phyloP scores from a whole-genome alignment of 2,797 vertebrate species.

The Cossypha niveicapilla region DNA sequence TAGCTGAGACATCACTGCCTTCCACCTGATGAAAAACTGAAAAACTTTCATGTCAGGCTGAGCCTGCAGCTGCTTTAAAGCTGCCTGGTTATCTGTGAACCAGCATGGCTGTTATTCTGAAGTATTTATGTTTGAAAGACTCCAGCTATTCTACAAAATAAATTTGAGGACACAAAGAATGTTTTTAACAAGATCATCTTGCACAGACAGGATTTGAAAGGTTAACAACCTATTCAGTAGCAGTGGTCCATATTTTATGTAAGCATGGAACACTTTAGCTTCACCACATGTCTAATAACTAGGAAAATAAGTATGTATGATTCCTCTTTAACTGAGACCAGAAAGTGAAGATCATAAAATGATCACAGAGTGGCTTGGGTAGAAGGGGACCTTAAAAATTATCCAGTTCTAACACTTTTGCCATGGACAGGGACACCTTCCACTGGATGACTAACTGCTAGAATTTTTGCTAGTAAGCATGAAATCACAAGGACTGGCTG shows the following conservation, averaged over 20 bases:
- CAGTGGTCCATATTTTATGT: neutral
- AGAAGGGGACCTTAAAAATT: neutral
- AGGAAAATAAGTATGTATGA: neutral
- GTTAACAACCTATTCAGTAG: neutral
- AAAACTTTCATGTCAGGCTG: neutral
- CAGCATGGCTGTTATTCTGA: neutral
- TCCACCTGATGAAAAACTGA: neutral
- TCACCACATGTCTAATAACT: neutral
- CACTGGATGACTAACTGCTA: neutral
- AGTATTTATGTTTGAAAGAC: neutral
- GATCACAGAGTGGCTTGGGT: neutral
- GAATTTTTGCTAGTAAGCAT: neutral
- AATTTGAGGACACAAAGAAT: neutral
- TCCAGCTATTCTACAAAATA: neutral
- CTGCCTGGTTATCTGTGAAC: neutral
- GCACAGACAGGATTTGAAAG: neutral
- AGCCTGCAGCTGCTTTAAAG: neutral
- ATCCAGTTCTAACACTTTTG: neutral
- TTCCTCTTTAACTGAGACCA: neutral
- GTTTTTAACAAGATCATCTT: neutral
- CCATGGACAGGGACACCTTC: neutral
- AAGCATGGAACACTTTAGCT: neutral
- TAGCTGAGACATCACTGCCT: neutral
- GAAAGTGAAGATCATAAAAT: neutral
- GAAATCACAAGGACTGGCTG: neutral